Conservation (phyloP, 1,140 invertebrate genomes). For the Catajapyx aquilonaris region DNA sequence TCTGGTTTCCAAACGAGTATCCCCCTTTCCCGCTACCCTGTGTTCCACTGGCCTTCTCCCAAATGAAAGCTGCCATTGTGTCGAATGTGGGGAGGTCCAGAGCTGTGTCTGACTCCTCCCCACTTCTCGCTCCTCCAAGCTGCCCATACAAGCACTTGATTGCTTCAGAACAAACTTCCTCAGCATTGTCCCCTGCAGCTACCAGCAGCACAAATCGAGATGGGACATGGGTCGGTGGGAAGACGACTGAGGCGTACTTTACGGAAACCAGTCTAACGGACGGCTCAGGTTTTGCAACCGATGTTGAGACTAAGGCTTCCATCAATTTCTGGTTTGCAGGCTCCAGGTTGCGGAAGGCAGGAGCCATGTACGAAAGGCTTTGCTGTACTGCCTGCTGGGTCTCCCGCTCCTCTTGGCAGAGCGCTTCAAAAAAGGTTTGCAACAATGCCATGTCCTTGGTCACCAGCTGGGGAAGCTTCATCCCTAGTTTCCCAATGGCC, state of each 20-base stretch:
- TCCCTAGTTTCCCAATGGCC: constrained; percentile 46
- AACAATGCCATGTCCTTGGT: constrained; percentile 41
- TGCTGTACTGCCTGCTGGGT: constrained; percentile 43
- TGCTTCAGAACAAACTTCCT: constrained; percentile 51
- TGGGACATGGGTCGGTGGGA: constrained; percentile 54
- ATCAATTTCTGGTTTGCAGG: constrained; percentile 20
- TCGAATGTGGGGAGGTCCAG: constrained; percentile 32
- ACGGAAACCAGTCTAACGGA: constrained; percentile 61
- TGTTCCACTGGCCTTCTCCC: constrained; percentile 35
- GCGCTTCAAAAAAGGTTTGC: constrained; percentile 38
- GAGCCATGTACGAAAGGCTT: constrained; percentile 42
- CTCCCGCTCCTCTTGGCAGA: constrained; percentile 25
- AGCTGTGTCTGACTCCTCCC: constrained; percentile 16
- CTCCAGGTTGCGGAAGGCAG: constrained; percentile 32
- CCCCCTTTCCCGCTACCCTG: constrained; percentile 30
- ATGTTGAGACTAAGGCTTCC: constrained; percentile 31
- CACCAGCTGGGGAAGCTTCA: constrained; percentile 40
- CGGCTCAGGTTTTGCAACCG: constrained; percentile 39
- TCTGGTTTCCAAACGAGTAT: constrained; percentile 34
- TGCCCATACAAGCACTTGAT: constrained; percentile 41
- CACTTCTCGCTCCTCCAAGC: constrained; percentile 18
- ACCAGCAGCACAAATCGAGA: constrained; percentile 65
- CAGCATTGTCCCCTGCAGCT: constrained; percentile 58
- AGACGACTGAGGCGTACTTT: constrained; percentile 57
- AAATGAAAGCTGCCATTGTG: constrained; percentile 35